These are phyloP conservation scores for Lymantria dispar DNA, from an alignment of 2,888 invertebrate species.

Conservation along the genomic window DNA sequence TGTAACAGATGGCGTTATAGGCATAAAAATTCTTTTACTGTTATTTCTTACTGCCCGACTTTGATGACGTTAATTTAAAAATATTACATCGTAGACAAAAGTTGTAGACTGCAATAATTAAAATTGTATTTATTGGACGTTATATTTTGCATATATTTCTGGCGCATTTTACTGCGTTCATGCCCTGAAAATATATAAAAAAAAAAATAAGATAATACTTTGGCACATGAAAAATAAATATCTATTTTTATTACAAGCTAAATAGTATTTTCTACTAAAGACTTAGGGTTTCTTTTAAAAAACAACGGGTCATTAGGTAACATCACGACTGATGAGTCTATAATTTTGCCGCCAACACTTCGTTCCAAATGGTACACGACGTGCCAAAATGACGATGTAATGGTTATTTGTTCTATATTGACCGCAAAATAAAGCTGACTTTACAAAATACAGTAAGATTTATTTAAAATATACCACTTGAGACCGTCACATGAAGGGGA, in stretches of 20 bases:
- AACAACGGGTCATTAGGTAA: constrained; percentile 7
- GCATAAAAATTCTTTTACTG: background rate
- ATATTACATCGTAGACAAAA: too few relatives aligned
- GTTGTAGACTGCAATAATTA: too few relatives aligned
- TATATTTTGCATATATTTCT: too few relatives aligned
- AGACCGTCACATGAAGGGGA: too few relatives aligned
- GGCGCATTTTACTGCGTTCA: background rate
- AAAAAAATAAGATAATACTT: background rate
- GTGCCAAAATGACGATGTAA: constrained; percentile 59
- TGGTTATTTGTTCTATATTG: constrained; percentile 50
- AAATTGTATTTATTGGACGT: too few relatives aligned
- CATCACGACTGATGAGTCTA: constrained; percentile 40
- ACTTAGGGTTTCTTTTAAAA: constrained; percentile 16
- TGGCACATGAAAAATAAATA: background rate
- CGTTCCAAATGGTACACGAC: constrained; percentile 48
- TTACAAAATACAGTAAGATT: background rate
- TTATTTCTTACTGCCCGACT: background rate
- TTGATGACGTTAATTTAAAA: background rate
- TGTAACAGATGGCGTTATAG: constrained; percentile 23
- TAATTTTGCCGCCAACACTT: constrained; percentile 67
- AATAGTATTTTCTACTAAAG: rapidly evolving
- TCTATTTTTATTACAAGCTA: constrained; percentile 7
- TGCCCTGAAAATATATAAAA: background rate
- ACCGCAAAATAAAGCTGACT: constrained; percentile 16
- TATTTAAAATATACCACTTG: too few relatives aligned